Evolutionary conservation across 2,797 vertebrate genomes (phyloP), one percentile per base, ranked within the genome.

Genomic region (Epinephelus awoara): DNA sequence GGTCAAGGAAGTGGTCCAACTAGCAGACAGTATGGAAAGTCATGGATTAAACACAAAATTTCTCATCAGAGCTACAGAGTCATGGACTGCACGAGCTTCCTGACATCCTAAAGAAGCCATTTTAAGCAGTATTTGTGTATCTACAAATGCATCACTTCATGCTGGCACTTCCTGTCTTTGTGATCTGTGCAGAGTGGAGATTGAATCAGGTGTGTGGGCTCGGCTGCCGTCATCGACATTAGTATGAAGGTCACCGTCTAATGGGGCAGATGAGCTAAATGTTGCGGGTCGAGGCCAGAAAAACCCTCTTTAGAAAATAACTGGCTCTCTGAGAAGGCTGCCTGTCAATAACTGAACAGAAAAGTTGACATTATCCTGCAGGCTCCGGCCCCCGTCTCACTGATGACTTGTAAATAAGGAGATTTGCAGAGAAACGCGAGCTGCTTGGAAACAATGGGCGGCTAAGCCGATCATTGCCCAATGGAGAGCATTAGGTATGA

Each of bases 171-270:
- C 44, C 51, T 59, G 63, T 67, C 54, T 69, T 17, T 40, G 84
- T 67, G 80, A 75, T 67, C 46, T 67, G 12, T 68, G 57, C 52
- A 67, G 51, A 47, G 47, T 3, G 17, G 50, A 46, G 72, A 68
- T 25, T 77, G 78, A 77, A 78, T 71, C 70, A 67, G 68, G 62
- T 76, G 75, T 34, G 19, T 84, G 21, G 49, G 58, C 10, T 17
- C 29, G 64, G 67, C 68, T 82, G 67, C 49, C 0, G 10, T 13
- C 58, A 40, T 80, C 34, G 29, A 61, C 56, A 71, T 90, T 85
- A 79, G 81, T 58, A 49, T 87, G 89, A 93, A 92, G 91, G 89
- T 88, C 90, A 91, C 18, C 10, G 38, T 86, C 69, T 89, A 91
- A 88, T 91, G 67, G 85, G 66, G 40, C 62, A 67, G 73, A 86